These are phyloP conservation scores for Drosophila kohkoa DNA, from an alignment of 1,140 invertebrate species.

Conservation along the genomic window DNA sequence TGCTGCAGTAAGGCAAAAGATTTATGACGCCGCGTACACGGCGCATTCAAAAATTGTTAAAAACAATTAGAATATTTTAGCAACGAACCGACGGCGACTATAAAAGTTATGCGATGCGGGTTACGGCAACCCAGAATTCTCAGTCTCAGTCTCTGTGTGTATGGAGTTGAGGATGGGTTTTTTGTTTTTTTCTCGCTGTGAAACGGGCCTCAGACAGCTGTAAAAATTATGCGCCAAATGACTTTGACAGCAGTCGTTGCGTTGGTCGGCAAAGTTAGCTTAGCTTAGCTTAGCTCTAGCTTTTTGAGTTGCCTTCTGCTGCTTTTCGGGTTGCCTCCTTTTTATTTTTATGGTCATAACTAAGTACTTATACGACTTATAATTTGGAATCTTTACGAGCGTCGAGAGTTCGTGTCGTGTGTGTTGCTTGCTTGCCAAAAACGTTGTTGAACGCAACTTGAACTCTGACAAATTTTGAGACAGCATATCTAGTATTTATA, in stretches of 20 bases:
- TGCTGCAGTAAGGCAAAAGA: slow-evolving; percentile 62
- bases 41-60: slow-evolving; percentile 78
- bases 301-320: slow-evolving; percentile 1
- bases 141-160: not conserved
- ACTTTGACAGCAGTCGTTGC: slow-evolving; percentile 69
- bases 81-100: slow-evolving; percentile 69
- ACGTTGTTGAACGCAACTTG: slow-evolving; percentile 5
- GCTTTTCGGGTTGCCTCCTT: slow-evolving; percentile 25
- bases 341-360: slow-evolving; percentile 70
- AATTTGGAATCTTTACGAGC: slow-evolving; percentile 73
- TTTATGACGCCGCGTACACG: slow-evolving; percentile 68
- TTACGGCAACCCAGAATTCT: slow-evolving; percentile 27
- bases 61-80: slow-evolving; percentile 83
- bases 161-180: not conserved
- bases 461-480: no score
- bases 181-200: no score
- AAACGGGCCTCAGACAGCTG: slow-evolving; percentile 49
- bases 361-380: slow-evolving; percentile 79
- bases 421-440: not conserved
- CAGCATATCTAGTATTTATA: not conserved
- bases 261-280: slow-evolving; percentile 21
- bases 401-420: slow-evolving; percentile 13
- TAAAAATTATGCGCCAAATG: slow-evolving; percentile 80
- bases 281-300: not conserved
- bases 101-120: slow-evolving; percentile 73